Evolutionary conservation across 1,140 invertebrate species (phyloP), one percentile per base, ranked within the genome.

Genomic region (Mycetomoellerius zeteki): DNA sequence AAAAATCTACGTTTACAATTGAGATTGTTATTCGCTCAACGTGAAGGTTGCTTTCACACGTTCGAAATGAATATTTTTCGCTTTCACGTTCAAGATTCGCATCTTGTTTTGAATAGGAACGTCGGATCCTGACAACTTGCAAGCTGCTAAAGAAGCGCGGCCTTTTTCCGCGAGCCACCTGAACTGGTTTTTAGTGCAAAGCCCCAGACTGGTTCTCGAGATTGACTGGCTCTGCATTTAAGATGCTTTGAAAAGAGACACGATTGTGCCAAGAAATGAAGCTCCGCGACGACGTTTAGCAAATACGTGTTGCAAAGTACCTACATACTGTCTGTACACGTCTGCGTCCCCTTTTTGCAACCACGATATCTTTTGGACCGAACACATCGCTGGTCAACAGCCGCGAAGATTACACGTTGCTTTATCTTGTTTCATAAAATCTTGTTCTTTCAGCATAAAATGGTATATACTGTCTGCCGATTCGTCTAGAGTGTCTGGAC

Each of bases 261-360:
- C 14, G 80, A 85, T 67, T 88, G 80, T 78, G 37, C 3, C 27
- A 52, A 72, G 58, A 88, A 89, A 85, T 88, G 81, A 89, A 71
- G 37, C 73, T 77, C 43, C 27, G 71, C 43, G 71, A 84, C 12
- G 14, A n/a, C 43, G 30, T 76, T 88, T 88, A 47, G 8, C 84
- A 71, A 87, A 67, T 43, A 75, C 27, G 56, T n/a, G 19, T 52
- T 30, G 12, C 14, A 60, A 10, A 30, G 33, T 60, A 78, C n/a
- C n/a, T n/a, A n/a, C 30, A 77, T 73, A 72, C 10, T 21, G 64
- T 21, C n/a, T 37, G 65, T n/a, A 33, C 16, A 19, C 30, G 19
- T 47, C 33, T 47, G 65, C 37, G 37, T 16, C 5, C 37, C 5
- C 33, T 33, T 14, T 60, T 24, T 30, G 10, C 50, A 27, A 33